A percentile compares a stretch with the other conserved stretches of the same genome.
These are phyloP conservation scores for Tetramorium parvispinum DNA, from an alignment of 1,140 invertebrate species.

Conservation along the genomic window DNA sequence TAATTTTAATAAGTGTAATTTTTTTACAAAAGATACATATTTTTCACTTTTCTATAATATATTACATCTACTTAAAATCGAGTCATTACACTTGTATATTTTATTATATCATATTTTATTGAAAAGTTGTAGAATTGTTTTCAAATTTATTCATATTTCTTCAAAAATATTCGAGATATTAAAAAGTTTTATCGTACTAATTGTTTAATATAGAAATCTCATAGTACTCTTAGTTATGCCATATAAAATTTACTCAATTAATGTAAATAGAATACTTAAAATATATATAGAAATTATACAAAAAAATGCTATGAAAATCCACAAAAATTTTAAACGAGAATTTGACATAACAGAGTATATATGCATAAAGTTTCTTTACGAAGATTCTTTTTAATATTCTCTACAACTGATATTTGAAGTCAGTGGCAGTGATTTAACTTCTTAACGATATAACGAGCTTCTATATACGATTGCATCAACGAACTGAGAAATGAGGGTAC, in stretches of 20 bases:
- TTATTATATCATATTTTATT: too few species aligned
- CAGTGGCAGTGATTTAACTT: slow-evolving; percentile 13
- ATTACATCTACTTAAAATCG: too few species aligned
- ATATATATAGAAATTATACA: neutral
- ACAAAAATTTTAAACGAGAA: neutral
- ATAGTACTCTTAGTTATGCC: neutral
- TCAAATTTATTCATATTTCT: too few species aligned
- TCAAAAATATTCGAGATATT: too few species aligned
- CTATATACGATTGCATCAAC: slow-evolving; percentile 57
- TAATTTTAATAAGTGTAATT: too few species aligned
- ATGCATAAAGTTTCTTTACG: neutral
- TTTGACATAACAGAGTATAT: neutral
- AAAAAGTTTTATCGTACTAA: neutral
- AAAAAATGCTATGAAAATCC: neutral
- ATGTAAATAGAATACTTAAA: neutral
- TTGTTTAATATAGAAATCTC: neutral
- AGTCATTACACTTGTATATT: too few species aligned
- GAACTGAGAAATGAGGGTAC: slow-evolving; percentile 41
- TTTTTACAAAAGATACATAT: too few species aligned
- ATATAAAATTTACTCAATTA: neutral
- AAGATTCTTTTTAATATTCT: neutral
- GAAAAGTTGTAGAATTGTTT: too few species aligned
- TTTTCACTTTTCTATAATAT: too few species aligned
- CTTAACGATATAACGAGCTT: slow-evolving; percentile 9
- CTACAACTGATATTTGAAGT: neutral